A percentile compares a stretch with the other conserved stretches of the same genome.
Evolutionary conservation across 1,140 invertebrate genomes (phyloP).

Genomic region (Pectinophora gossypiella): DNA sequence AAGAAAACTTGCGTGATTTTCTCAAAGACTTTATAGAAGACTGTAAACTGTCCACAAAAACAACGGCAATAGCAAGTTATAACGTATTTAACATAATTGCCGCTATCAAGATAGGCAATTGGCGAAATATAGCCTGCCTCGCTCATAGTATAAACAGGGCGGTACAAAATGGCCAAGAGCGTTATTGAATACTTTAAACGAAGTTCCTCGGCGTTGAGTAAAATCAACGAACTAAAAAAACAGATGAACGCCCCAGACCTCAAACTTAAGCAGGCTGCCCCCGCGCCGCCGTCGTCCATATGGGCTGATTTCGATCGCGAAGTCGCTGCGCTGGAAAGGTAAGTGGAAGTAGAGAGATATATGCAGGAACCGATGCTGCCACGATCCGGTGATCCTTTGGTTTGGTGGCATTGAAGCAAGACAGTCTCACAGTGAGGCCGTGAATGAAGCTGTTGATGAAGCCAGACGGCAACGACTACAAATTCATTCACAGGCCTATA

Average conservation of each 20-base stretch:
- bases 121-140: neutral
- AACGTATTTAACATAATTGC: neutral
- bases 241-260: constrained; percentile 14
- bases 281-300: neutral
- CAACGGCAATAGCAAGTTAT: neutral
- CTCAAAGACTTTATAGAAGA: neutral
- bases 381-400: constrained; percentile 18
- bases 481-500: too few species aligned
- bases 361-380: constrained; percentile 17
- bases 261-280: constrained; percentile 17
- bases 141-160: constrained; percentile 1
- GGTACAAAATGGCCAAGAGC: neutral
- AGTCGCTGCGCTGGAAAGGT: constrained; percentile 11
- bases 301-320: constrained; percentile 4
- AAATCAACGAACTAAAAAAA: constrained; percentile 4
- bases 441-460: too few species aligned
- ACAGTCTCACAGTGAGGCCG: too few species aligned
- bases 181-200: constrained; percentile 6
- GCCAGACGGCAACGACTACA: too few species aligned
- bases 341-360: constrained; percentile 22
- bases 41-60: neutral
- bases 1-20: neutral
- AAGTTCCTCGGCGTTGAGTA: neutral
- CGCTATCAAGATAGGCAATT: neutral
- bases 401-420: constrained; percentile 23